Base-by-base conservation (phyloP, 2,888 invertebrate genomes). In the Oligia latruncula region DNA sequence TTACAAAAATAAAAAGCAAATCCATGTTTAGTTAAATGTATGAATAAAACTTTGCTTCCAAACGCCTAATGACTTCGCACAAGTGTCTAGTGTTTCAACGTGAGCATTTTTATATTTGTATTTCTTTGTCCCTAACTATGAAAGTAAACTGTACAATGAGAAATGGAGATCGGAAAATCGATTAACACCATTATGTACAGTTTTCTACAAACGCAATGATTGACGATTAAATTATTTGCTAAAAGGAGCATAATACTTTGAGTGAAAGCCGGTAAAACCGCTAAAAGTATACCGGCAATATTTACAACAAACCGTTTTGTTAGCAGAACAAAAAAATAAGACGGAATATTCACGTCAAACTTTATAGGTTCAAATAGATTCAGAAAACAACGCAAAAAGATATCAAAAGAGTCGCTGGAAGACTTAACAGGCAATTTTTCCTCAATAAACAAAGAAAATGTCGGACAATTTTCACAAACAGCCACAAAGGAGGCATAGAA, bases 401-500 rank as follows among this genome's bases (percentile, higher is more conserved):
- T 75, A 81, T 82, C 72, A 73, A 83, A 81, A 86, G 80, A 79
- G 77, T 83, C 78, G 72, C 74, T 74, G 71, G 66, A 74, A 81
- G 84, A 89, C 81, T 85, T 81, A 83, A 80, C 88, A 84, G 86
- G 85, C 90, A 86, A 88, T 91, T 92, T 92, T 88, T 87, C 82
- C 83, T 88, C 83, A 88, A 82, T 88, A 89, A 92, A 94, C 91
- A 94, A 93, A 91, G 91, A 91, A 92, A 91, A 88, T 84, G 87
- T 87, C 79, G 80, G 91, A 91, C 91, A 92, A 93, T 93, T 92
- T 93, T 92, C 90, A 91, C 91, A 88, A 91, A 90, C 89, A 90
- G 89, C 91, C 93, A 94, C 94, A 95, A 95, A 93, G 91, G 93
- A 88, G 92, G 92, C 91, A 90, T 91, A 91, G 92, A 93, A 94